These are phyloP conservation scores for Drosophila birchii DNA, from an alignment of 2,888 invertebrate species.

Conservation along the genomic window DNA sequence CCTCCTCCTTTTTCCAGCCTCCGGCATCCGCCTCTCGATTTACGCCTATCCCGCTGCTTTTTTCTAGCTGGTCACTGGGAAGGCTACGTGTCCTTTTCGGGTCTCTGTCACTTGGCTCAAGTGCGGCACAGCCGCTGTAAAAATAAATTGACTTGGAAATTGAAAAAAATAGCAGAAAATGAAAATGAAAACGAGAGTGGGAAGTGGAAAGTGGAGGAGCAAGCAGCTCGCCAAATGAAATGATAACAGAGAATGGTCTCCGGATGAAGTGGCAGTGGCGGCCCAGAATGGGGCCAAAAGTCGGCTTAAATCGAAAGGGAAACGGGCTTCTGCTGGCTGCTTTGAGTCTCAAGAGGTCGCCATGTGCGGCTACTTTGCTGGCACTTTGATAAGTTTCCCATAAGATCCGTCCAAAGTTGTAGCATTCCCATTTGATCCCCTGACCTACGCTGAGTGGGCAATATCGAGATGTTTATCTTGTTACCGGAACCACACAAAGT, in stretches of 20 bases:
- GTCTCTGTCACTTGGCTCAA: constrained; percentile 41
- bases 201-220: constrained; percentile 18
- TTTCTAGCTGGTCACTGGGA: constrained; percentile 39
- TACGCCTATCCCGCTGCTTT: constrained; percentile 44
- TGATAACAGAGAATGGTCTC: constrained; percentile 50
- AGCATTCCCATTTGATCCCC: constrained; percentile 34
- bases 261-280: constrained; percentile 55
- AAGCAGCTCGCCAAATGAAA: constrained; percentile 47
- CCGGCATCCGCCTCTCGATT: constrained; percentile 15
- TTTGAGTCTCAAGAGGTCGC: constrained; percentile 26
- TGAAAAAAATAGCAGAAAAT: constrained; percentile 60
- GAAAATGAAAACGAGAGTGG: constrained; percentile 37
- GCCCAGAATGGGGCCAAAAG: constrained; percentile 16
- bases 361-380: constrained; percentile 21
- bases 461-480: constrained; percentile 41
- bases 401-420: constrained; percentile 5
- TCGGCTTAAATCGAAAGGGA: constrained; percentile 57
- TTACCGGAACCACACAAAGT: constrained; percentile 30
- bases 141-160: constrained; percentile 81
- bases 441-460: constrained; percentile 29
- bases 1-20: constrained; percentile 10
- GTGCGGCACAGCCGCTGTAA: constrained; percentile 64
- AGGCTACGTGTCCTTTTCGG: constrained; percentile 56
- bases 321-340: constrained; percentile 24
- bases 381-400: constrained; percentile 23